A percentile compares a stretch with the other conserved stretches of the same genome.
These are phyloP conservation scores for Synergus umbraculus DNA, from an alignment of 2,888 invertebrate species.

Conservation along the genomic window DNA sequence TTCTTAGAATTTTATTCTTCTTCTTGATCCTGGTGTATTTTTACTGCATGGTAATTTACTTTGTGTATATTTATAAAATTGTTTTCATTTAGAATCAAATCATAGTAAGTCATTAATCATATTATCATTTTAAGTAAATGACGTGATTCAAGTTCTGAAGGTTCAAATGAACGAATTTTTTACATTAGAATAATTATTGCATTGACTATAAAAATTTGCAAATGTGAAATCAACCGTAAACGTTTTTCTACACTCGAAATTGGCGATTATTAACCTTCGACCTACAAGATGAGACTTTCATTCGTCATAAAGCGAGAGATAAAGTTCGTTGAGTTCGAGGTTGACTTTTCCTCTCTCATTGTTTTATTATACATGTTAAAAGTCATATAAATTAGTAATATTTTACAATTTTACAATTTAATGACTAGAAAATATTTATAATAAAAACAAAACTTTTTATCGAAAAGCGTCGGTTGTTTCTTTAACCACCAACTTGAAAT, in stretches of 20 bases:
- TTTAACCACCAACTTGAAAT: background rate
- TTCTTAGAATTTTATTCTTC: background rate
- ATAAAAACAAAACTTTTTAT: background rate
- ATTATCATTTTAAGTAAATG: no score
- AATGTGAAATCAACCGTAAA: conserved; percentile 16
- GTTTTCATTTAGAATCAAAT: no score
- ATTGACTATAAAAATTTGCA: background rate
- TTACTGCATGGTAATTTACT: background rate
- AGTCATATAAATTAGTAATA: background rate
- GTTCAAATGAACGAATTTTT: no score
- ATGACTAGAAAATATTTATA: background rate
- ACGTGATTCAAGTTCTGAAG: no score
- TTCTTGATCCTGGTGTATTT: background rate
- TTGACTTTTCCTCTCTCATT: background rate
- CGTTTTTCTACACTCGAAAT: background rate
- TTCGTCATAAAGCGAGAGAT: background rate
- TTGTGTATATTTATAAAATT: background rate
- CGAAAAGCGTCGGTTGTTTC: background rate
- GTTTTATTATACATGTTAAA: background rate
- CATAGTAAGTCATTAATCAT: no score
- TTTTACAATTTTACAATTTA: background rate
- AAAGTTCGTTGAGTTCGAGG: background rate
- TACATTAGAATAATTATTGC: background rate
- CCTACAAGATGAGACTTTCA: conserved; percentile 10
- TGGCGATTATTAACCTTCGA: conserved; percentile 5